These are phyloP conservation scores for Zelostemma sp. DNA, from an alignment of 1,140 invertebrate genomes.

Conservation along the genomic window DNA sequence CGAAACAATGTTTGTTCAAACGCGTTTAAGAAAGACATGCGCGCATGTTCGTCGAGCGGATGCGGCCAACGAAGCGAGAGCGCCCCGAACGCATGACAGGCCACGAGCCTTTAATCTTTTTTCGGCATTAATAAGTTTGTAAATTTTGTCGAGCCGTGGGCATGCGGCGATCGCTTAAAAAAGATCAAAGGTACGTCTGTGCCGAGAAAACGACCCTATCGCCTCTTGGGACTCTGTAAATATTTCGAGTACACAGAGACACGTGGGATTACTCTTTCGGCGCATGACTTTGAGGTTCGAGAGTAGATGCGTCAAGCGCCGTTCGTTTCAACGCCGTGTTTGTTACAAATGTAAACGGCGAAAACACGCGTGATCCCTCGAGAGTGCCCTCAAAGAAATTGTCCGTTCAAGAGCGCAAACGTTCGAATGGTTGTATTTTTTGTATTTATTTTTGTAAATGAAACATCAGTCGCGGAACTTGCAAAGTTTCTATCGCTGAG, in stretches of 20 bases:
- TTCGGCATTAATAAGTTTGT: constrained; percentile 47
- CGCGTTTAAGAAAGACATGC: constrained; percentile 20
- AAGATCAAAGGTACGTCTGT: constrained; percentile 44
- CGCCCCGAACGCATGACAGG: constrained; percentile 38
- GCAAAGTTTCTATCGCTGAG: too few relatives aligned
- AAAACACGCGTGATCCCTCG: too few relatives aligned
- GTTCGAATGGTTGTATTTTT: not conserved
- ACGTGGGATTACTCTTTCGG: constrained; percentile 41
- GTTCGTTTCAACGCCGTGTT: too few relatives aligned
- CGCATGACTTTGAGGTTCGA: constrained; percentile 43
- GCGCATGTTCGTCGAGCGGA: constrained; percentile 30
- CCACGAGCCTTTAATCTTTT: constrained; percentile 47
- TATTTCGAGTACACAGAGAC: constrained; percentile 46
- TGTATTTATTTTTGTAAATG: too few relatives aligned
- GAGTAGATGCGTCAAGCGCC: too few relatives aligned
- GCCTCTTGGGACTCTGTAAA: constrained; percentile 41
- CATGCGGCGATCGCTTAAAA: constrained; percentile 28
- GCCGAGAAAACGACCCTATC: constrained; percentile 38
- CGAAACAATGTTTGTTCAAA: constrained; percentile 18
- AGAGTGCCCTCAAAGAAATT: too few relatives aligned
- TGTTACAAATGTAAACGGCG: not conserved
- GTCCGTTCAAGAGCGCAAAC: too few relatives aligned
- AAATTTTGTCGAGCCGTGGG: constrained; percentile 41
- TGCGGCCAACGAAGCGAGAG: constrained; percentile 43
- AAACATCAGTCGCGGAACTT: too few relatives aligned